Base-by-base conservation (phyloP, 1,140 invertebrate genomes). In the Drosophila sechellia region DNA sequence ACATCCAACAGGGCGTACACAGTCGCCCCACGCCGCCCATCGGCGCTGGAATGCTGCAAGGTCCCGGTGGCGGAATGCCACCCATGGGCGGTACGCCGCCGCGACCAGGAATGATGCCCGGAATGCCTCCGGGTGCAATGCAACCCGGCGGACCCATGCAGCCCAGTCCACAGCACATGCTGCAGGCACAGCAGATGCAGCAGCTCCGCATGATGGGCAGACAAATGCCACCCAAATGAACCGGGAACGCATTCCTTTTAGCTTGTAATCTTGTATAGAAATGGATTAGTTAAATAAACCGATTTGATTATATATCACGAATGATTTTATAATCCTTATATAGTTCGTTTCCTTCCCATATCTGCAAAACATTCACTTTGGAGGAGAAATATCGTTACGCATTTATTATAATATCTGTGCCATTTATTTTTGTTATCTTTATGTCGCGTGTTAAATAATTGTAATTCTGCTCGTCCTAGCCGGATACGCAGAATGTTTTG, bases 1-100 rank as follows among this genome's bases (percentile, higher is more conserved):
- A 97, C 68, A 89, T 92, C 56, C 94, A 94, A 42, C 93, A 94
- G 66, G 79, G 83, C 0, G 85, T 73, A 0, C 79, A 92, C 53
- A 92, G 76, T 63, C 78, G 87, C 3, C 89, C 83, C 45, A 66
- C 79, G 0, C 63, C 77, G 15, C 69, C 87, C 0, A 83, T 86
- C 31, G 71, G 66, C 1, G 25, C 65, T 2, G 68, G 65, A 3
- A 71, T 71, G 65, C n/a, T 87, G 34, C 78, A 48, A 48, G 68
- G 6, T 39, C 74, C n/a, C 48, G 81, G 63, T 0, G 45, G 63
- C 0, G 80, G 76, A 20, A 86, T 86, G 83, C 61, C 50, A 5
- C 54, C 80, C 3, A 81, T 87, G 74, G 71, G 63, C n/a, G 81
- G 85, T 0, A 43, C 20, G 2, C 68, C 68, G 1, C 79, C 81